phyloP scores from a whole-genome alignment of 2,797 vertebrate genomes.

The Lepilemur septentrionalis region DNA sequence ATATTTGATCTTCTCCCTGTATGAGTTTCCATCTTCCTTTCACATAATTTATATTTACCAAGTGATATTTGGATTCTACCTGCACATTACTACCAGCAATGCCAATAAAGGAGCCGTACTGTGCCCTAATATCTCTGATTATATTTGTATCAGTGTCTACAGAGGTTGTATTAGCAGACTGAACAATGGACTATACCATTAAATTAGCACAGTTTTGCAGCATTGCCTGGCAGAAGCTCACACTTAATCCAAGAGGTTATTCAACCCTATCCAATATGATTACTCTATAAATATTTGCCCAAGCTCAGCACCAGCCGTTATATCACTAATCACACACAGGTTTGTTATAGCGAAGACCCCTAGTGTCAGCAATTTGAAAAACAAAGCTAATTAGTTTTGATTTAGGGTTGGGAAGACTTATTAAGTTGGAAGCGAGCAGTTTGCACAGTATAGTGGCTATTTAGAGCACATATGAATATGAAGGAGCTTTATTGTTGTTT shows the following conservation, averaged over 20 bases:
- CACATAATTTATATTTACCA: constrained; percentile 63
- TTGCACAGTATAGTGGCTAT: constrained; percentile 23
- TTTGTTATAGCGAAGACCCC: constrained; percentile 64
- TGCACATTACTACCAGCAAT: background rate
- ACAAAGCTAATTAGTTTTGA: constrained; percentile 80
- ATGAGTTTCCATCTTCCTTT: constrained; percentile 38
- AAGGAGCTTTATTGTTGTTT: constrained; percentile 54
- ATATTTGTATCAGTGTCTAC: constrained; percentile 54
- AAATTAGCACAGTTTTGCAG: constrained; percentile 71
- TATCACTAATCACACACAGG: constrained; percentile 72
- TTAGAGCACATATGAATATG: constrained; percentile 24
- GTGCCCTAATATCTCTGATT: constrained; percentile 44
- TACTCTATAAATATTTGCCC: constrained; percentile 79
- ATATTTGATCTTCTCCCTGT: constrained; percentile 14
- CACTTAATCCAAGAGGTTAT: constrained; percentile 74
- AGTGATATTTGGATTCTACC: constrained; percentile 58
- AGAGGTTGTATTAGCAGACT: constrained; percentile 5
- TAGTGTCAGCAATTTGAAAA: constrained; percentile 76
- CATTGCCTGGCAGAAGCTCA: constrained; percentile 62
- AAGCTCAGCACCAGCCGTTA: constrained; percentile 73
- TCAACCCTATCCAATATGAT: constrained; percentile 77
- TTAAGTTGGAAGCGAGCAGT: constrained; percentile 55
- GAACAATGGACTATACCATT: constrained; percentile 70
- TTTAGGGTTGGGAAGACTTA: constrained; percentile 68
- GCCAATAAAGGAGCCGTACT: constrained; percentile 32